Base-by-base conservation (phyloP, 2,888 invertebrate species). In the Tuberolachnus salignus region DNA sequence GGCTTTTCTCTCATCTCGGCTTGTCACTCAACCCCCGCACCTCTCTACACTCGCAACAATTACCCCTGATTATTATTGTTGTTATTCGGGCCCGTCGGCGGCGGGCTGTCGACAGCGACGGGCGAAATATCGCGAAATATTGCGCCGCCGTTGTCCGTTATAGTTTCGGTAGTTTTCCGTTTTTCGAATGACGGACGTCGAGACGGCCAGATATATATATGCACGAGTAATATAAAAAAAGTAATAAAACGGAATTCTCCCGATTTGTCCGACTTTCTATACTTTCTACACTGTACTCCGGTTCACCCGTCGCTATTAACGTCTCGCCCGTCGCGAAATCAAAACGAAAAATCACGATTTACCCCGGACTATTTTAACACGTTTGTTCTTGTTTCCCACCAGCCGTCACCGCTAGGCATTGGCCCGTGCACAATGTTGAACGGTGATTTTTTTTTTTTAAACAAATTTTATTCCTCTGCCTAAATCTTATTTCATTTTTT, bases 1-100 rank as follows among this genome's bases (percentile, higher is more conserved):
- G 46, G 55, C 74, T 75, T 46, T 75, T 57, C 55, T 66, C 64
- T 75, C 55, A 26, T 75, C 75, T 75, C 46, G 9, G 46, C 74
- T n/a, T 74, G 74, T 74, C 74, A 74, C 9, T 66, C 23, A 55
- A 1, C 42, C 21, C 14, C 16, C 6, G 34, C 6, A 6, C 34
- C 3, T 6, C 1, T 23, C 44, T 13, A 13, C 23, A 13, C 26
- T 59, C 19, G 9, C 46, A 71, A 71, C 71, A 46, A 71, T 71
- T 71, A 71, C 46, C 46, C 14, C 26, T 49, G 71, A 71, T 71
- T 49, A 71, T 71, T 71, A 59, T 26, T n/a, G n/a, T n/a, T n/a
- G n/a, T n/a, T n/a, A n/a, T n/a, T n/a, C n/a, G n/a, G n/a, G n/a
- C 70, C 11, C 57, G 21, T 44, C 70, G 44, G 23, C 44, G 10